Evolutionary conservation across 2,888 invertebrate species (phyloP).

Genomic region (Cephus sareptanus): DNA sequence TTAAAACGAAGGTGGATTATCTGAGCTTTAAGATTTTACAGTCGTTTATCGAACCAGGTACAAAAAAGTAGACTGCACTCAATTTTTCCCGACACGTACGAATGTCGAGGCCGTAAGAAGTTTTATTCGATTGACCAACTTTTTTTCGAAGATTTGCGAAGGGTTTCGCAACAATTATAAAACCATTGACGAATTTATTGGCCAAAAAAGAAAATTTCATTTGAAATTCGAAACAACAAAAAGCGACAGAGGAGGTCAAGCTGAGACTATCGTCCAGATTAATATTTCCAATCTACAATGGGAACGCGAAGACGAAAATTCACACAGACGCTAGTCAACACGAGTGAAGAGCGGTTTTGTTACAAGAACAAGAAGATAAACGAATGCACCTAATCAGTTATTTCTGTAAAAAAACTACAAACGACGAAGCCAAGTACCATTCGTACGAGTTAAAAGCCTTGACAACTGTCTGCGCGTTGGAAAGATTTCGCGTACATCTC

Average conservation of each 20-base stretch:
- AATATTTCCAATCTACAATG: constrained; percentile 37
- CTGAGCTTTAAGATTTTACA: constrained; percentile 13
- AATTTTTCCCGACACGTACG: constrained; percentile 19
- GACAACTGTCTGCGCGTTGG: too few species aligned
- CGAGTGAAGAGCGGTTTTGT: too few species aligned
- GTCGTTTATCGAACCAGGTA: constrained; percentile 1
- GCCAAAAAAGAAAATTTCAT: constrained; percentile 5
- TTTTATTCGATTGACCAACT: constrained; percentile 45
- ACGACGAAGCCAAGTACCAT: too few species aligned
- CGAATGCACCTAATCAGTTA: too few species aligned
- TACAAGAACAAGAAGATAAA: too few species aligned
- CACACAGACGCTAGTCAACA: constrained; percentile 7
- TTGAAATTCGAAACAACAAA: constrained; percentile 34
- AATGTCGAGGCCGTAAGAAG: constrained; percentile 40
- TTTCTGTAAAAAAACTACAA: too few species aligned
- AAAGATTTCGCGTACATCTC: too few species aligned
- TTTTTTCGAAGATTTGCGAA: constrained; percentile 48
- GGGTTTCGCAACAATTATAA: constrained; percentile 36
- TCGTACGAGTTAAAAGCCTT: too few species aligned
- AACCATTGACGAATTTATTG: constrained; percentile 34
- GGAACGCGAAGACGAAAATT: constrained; percentile 9
- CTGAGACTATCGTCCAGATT: constrained; percentile 17
- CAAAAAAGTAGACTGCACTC: not conserved
- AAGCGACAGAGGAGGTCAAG: constrained; percentile 36
- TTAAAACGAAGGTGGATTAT: constrained; percentile 22